Conservation (phyloP, 2,113 vertebrate species). For the Reinhardtius hippoglossoides region DNA sequence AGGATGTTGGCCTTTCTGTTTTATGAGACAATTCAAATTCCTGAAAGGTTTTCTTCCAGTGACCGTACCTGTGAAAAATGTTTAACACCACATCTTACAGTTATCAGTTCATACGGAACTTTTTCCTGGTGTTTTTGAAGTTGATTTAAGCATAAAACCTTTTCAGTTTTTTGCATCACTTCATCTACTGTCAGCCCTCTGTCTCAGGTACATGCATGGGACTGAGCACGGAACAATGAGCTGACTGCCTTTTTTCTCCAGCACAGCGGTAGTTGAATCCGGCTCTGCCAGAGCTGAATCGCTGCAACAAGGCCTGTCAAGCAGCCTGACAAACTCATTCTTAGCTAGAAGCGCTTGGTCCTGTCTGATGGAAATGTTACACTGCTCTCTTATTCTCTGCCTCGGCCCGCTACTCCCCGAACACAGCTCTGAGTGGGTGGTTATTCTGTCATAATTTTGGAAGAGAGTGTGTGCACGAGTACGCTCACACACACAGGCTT, state of each 20-base stretch:
- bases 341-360: constrained; percentile 69
- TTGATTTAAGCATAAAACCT: constrained; percentile 15
- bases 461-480: constrained; percentile 15
- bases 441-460: constrained; percentile 76
- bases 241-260: constrained; percentile 19
- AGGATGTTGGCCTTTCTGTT: no score
- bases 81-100: neutral
- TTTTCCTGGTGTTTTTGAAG: constrained; percentile 2
- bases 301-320: constrained; percentile 67
- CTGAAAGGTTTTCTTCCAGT: no score
- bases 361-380: constrained; percentile 81
- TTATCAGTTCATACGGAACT: neutral
- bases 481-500: constrained; percentile 12
- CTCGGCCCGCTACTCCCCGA: constrained; percentile 65
- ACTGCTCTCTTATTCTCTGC: constrained; percentile 68
- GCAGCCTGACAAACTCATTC: constrained; percentile 75
- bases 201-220: constrained; percentile 48
- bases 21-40: no score
- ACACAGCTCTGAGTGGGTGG: constrained; percentile 69
- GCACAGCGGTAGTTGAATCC: constrained; percentile 40
- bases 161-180: constrained; percentile 43
- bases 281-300: constrained; percentile 33
- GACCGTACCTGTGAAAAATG: no score
- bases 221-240: constrained; percentile 54
- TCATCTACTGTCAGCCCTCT: constrained; percentile 16